Evolutionary conservation across 2,113 vertebrate species (phyloP), one percentile per base, ranked within the genome.

Genomic region (Proterorhinus semilunaris): DNA sequence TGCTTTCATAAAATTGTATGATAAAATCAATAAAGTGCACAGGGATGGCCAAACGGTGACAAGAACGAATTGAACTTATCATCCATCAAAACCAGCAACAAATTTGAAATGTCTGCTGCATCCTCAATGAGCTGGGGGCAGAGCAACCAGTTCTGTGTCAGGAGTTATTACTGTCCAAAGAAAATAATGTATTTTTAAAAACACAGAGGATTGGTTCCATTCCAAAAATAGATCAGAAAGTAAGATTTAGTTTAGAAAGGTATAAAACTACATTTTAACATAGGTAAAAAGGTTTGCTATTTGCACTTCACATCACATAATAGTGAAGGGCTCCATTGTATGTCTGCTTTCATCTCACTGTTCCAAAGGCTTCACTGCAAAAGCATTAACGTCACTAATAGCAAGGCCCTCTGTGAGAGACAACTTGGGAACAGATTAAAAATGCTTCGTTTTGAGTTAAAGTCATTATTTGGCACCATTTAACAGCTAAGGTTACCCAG

Each of bases 21-120:
- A 6, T 16, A 45, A 61, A 45, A 61, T 61, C 58, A 44, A 61
- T 61, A 45, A 61, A 45, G 36, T 45, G 58, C 36, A 44, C 42
- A n/a, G 42, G 42, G 58, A 61, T 45, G 43, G 58, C 58, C 58
- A 61, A 61, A 45, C 44, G 58, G 58, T n/a, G 58, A 61, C 58
- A 61, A 61, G 58, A 6, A 61, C 44, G 36, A 44, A 61, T 15
- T 44, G 42, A 61, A 61, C 12, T 44, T 44, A 61, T 44, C 42
- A 61, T 61, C 58, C 58, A 61, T 61, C 58, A 61, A 43, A 61
- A 16, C 58, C 58, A 44, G 58, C 58, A 61, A 61, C 42, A 45
- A 45, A 61, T 15, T 43, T 61, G 58, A 42, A 44, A 44, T 12
- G 36, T 36, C 57, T 36, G 27, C 57, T 59, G 57, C 36, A 59